Base-by-base conservation (phyloP, 2,888 invertebrate species). In the Monoplex corrugatus region DNA sequence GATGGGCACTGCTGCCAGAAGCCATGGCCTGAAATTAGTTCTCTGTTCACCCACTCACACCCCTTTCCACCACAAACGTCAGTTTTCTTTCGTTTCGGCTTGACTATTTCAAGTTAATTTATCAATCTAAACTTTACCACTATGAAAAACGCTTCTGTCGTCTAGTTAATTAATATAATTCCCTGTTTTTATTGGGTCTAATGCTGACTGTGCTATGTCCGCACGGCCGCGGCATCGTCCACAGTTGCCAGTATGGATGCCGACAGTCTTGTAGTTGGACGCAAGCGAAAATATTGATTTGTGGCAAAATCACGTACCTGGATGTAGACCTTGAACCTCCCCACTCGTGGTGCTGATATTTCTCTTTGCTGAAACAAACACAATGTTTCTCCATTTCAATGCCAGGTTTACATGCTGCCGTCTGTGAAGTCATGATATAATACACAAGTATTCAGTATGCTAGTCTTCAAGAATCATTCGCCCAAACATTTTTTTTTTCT, bases 241-340 rank as follows among this genome's bases (percentile, higher is more conserved):
- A 80, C 78, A 80, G 10, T 72, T 68, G 16, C 23, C 43, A 43
- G 78, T 32, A 80, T 80, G 78, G 78, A 80, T 80, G 78, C 78
- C 78, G 78, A 80, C 78, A 80, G 78, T 32, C 75, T 35, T 32
- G 75, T 16, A 75, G 75, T 43, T 80, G 78, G 78, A 80, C 78
- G 78, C 78, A 40, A 19, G 68, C 63, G 44, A 72, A 86, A 86
- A 43, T 68, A 86, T 86, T 50, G 86, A 86, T 86, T 63, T 63
- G 68, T 43, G 86, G 68, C 68, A 86, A 68, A 88, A 83, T 63
- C 83, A 90, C 96, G 96, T 96, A 98, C 98, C 97, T 98, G 98
- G 43, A 98, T 97, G 93, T 97, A 97, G 3, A 98, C 97, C 92
- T 97, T 97, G 84, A 98, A 97, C 92, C 97, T 97, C 72, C 98